phyloP scores from a whole-genome alignment of 37 sponge, comb jelly and placozoan genomes.

The Ephydatia muelleri region DNA sequence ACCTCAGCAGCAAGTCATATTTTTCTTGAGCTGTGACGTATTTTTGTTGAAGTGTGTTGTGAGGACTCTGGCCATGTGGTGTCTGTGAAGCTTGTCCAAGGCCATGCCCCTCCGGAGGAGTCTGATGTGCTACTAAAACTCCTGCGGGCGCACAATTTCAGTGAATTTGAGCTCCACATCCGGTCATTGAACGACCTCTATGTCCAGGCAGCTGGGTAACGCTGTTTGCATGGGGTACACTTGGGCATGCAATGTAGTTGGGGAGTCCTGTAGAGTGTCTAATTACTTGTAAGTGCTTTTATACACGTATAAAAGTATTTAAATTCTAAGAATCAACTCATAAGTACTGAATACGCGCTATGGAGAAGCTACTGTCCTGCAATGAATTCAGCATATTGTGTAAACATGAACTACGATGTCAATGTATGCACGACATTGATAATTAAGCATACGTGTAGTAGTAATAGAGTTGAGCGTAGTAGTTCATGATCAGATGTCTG shows the following conservation, averaged over 20 bases:
- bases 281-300: too few relatives aligned
- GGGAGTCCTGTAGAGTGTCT: too few relatives aligned
- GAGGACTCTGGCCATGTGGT: slow-evolving; percentile 30
- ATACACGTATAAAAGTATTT: too few relatives aligned
- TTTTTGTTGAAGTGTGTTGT: slow-evolving; percentile 44
- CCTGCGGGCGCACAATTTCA: slow-evolving; percentile 2
- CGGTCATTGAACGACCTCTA: slow-evolving; percentile 21
- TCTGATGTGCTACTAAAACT: slow-evolving; percentile 26
- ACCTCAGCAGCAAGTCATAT: slow-evolving; percentile 1
- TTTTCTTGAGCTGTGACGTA: slow-evolving; percentile 48
- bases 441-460: too few relatives aligned
- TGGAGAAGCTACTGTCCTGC: too few relatives aligned
- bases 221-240: background rate
- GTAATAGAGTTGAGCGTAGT: too few relatives aligned
- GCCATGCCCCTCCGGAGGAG: slow-evolving; percentile 13
- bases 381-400: too few relatives aligned
- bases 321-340: too few relatives aligned
- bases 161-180: slow-evolving; percentile 28
- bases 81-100: slow-evolving; percentile 40
- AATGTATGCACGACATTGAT: too few relatives aligned
- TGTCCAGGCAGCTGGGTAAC: slow-evolving; percentile 10
- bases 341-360: too few relatives aligned
- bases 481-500: too few relatives aligned
- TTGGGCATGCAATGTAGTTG: background rate
- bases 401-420: too few relatives aligned